Percentiles rank a stretch among this genome's conserved stretches.
Evolutionary conservation across 2,113 vertebrate genomes (phyloP).

Genomic region (Pristiophorus japonicus): DNA sequence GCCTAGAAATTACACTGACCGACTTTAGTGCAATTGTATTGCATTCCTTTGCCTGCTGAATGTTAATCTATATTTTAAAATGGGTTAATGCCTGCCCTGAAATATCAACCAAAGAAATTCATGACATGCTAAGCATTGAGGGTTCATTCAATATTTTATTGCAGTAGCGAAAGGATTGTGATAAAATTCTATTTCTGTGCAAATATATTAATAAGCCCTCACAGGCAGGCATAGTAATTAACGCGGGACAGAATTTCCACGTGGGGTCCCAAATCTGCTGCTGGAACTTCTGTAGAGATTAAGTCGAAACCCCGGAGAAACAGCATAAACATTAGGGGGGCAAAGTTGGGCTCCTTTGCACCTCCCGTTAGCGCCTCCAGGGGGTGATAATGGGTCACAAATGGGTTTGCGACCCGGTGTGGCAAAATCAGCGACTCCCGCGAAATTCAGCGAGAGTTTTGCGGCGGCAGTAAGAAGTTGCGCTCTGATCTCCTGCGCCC

Average conservation of each 20-base stretch:
- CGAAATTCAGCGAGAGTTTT: too few relatives aligned
- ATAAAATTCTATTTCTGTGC: not conserved
- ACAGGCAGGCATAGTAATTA: not conserved
- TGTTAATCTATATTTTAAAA: not conserved
- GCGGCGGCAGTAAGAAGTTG: too few relatives aligned
- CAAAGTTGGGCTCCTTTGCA: too few relatives aligned
- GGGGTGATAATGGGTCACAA: too few relatives aligned
- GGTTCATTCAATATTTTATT: not conserved
- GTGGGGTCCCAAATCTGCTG: not conserved
- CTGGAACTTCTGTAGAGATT: not conserved
- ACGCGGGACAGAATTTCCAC: not conserved
- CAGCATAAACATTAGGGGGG: not conserved
- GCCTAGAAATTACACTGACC: not conserved
- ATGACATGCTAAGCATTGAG: not conserved
- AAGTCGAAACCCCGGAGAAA: not conserved
- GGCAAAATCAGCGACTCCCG: too few relatives aligned
- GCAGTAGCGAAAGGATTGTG: not conserved
- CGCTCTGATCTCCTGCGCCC: too few relatives aligned
- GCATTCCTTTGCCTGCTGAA: not conserved
- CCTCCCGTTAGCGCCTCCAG: too few relatives aligned
- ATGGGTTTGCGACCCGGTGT: too few relatives aligned
- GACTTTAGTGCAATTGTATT: not conserved
- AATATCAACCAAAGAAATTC: not conserved
- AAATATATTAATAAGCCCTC: not conserved
- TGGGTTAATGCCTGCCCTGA: not conserved